Base-by-base conservation (phyloP, 2,797 vertebrate genomes). In the Apogon hyalosoma region DNA sequence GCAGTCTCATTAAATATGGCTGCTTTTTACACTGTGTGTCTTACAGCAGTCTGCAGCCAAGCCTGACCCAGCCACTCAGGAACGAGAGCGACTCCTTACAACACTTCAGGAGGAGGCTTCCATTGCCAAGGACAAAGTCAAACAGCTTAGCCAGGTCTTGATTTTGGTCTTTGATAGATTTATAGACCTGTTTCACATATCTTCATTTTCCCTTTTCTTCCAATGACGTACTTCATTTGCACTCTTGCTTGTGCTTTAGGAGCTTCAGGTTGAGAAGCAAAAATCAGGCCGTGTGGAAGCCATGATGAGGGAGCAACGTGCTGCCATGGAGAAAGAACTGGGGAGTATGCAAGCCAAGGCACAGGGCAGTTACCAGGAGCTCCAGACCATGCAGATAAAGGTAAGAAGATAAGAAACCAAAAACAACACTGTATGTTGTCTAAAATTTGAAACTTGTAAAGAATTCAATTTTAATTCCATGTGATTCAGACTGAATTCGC, bases 251-350 rank as follows among this genome's bases (percentile, higher is more conserved):
- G 41, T 75, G 55, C 14, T 72, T 41, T 43, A 95, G 98, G 98
- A 99, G 91, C 93, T 99, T 86, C 94, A 98, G 64, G 78, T 94
- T 58, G 97, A 98, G 82, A 99, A 99, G 88, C 97, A 98, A 82
- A 97, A 98, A 88, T 95, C 85, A 0, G 88, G 77, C 41, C 87
- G 96, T 15, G 93, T 95, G 14, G 96, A 97, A 71, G 81, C 94
- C 0, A 85, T 97, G 80, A 90, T 98, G 93, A 95, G 97, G 59
- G 97, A 99, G 52, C 95, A 97, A 31, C 95, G 96, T 61, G 92
- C 90, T 57, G 72, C 93, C 0, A 92, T 98, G 82, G 97, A 99
- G 86, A 99, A 99, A 62, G 97, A 99, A 51, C 86, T 96, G 8
- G 92, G 91, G 8, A 85, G 94, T 57, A 95, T 97, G 81, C 97